Percentiles rank a stretch among this genome's conserved stretches.
Conservation (phyloP, 37 sponge, comb jelly and placozoan genomes). For the Cliona cf. orientalis region DNA sequence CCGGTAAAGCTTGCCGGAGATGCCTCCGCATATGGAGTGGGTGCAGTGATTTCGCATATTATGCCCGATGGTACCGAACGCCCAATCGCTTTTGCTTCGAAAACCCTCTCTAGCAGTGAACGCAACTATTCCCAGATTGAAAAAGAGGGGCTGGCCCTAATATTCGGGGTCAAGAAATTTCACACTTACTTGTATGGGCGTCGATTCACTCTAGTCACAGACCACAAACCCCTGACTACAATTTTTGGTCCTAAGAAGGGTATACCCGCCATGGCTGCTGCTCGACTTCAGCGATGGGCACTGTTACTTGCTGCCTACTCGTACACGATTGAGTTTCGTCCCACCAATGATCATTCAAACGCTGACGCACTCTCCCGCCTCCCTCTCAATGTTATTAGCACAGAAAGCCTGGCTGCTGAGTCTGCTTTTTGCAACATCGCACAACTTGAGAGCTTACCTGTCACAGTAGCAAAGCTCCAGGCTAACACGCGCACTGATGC, state of each 20-base stretch:
- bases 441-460: no score
- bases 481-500: no score
- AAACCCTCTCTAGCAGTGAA: background rate
- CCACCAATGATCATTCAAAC: constrained; percentile 60
- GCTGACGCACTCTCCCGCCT: constrained; percentile 63
- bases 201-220: constrained; percentile 36
- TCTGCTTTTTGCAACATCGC: no score
- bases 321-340: constrained; percentile 62
- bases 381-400: constrained; percentile 25
- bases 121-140: background rate
- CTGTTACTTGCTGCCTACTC: constrained; percentile 42
- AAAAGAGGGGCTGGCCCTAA: background rate
- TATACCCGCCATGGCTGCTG: constrained; percentile 23
- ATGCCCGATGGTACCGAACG: constrained; percentile 42
- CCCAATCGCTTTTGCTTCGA: no score
- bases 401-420: no score
- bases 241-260: constrained; percentile 36
- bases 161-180: constrained; percentile 12
- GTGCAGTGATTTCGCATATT: constrained; percentile 59
- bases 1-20: constrained; percentile 40
- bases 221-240: constrained; percentile 35
- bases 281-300: constrained; percentile 43
- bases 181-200: constrained; percentile 69
- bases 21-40: constrained; percentile 57
- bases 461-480: no score